Base-by-base conservation (phyloP, 2,888 invertebrate genomes). In the Amblyjoppa fuscipennis region DNA sequence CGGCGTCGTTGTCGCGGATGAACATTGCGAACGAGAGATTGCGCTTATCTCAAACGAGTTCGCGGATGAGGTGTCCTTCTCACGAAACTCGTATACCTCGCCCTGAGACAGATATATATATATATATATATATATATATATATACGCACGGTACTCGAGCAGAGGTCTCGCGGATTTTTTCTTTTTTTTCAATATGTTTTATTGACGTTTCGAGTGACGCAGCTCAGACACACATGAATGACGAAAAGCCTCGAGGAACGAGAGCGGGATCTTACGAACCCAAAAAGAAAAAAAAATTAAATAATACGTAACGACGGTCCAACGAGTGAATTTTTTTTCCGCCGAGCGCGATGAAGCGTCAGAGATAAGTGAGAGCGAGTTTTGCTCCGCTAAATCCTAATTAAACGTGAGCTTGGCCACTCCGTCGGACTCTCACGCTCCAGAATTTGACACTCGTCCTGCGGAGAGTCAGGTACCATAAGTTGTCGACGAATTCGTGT, bases 401-500 rank as follows among this genome's bases (percentile, higher is more conserved):
- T 89, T 89, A 89, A 88, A 88, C 87, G 85, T 61, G 66, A 81
- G 84, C 77, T 70, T 71, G 71, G 75, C 64, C 53, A 34, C 78
- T 87, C 83, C 68, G 75, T 66, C 61, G 70, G 78, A 78, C 51
- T 93, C 93, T 91, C 93, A 93, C 93, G 93, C 92, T 91, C 92
- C 89, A 91, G 91, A 91, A 93, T 93, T 92, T 92, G 93, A 93
- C 92, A 92, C 93, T 91, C 89, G 90, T 89, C 89, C 88, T 89
- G 90, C 53, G 74, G 69, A 79, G 80, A 85, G 68, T 78, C 92
- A 90, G 89, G 91, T 91, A 91, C 87, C 88, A 70, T 71, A 84
- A 81, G 69, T 61, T 31, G 64, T 41, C 64, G 59, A 25, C 80
- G 74, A 70, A 74, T 9, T 45, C 49, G 74, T 70, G 73, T 68